Conservation (phyloP, 2,888 invertebrate genomes). For the Monoplex corrugatus region DNA sequence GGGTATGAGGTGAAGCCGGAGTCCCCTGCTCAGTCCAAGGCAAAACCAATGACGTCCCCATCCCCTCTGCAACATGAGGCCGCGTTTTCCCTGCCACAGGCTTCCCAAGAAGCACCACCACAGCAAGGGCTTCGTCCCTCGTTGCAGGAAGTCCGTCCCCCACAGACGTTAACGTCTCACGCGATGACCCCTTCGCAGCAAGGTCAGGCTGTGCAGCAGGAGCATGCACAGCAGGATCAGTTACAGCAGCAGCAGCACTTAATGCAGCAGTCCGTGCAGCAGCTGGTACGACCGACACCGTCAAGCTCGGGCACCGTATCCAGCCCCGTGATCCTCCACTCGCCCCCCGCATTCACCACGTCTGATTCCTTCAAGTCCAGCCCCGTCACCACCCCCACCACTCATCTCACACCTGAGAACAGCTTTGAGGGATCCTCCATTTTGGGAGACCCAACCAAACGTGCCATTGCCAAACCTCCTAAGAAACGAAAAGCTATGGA, state of each 20-base stretch:
- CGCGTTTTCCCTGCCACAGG: neutral
- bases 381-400: constrained; percentile 18
- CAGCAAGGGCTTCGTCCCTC: neutral
- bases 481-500: constrained; percentile 90
- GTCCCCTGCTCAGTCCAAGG: constrained; percentile 17
- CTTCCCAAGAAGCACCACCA: neutral
- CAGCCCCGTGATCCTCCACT: constrained; percentile 40
- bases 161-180: neutral
- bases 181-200: constrained; percentile 34
- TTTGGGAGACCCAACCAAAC: neutral
- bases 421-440: constrained; percentile 28
- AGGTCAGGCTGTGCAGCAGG: neutral
- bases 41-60: neutral
- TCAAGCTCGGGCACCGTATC: neutral
- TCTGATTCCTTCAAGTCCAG: constrained; percentile 34
- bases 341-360: constrained; percentile 50
- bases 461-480: constrained; percentile 87
- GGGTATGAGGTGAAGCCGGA: constrained; percentile 36
- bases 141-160: neutral
- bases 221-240: constrained; percentile 1
- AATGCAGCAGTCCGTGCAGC: constrained; percentile 11
- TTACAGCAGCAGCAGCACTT: constrained; percentile 11
- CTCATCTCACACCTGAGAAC: constrained; percentile 35
- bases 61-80: neutral
- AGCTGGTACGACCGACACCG: constrained; percentile 27